Conservation (phyloP, 2,113 vertebrate species). For the Chrysemys picta region DNA sequence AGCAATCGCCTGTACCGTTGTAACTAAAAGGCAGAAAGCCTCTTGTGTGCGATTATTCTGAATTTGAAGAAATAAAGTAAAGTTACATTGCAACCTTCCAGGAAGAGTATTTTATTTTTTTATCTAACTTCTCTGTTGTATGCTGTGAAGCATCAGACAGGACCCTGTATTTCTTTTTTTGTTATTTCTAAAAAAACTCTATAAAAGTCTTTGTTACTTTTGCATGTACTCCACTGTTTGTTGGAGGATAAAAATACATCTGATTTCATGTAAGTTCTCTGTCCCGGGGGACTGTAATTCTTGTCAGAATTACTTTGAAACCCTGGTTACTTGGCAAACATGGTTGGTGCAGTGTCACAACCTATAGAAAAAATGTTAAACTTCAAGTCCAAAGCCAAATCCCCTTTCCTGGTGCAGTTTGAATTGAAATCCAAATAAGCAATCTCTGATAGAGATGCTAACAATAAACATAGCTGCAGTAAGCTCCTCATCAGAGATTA, state of each 20-base stretch:
- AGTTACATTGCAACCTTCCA: background rate
- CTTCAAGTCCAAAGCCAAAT: slow-evolving; percentile 19
- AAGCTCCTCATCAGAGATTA: slow-evolving; percentile 36
- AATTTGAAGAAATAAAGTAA: background rate
- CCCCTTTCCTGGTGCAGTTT: slow-evolving; percentile 28
- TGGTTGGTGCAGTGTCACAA: rapidly evolving
- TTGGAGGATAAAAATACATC: background rate
- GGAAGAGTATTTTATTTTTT: background rate
- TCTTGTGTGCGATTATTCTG: background rate
- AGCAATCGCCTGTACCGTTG: background rate
- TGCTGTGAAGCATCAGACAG: background rate
- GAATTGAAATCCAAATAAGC: background rate
- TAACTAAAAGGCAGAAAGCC: background rate
- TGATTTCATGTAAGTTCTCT: background rate
- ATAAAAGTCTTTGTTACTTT: background rate
- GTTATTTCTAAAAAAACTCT: background rate
- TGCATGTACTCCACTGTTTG: background rate
- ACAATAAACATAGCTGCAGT: slow-evolving; percentile 40
- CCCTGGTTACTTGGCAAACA: background rate
- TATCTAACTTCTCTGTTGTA: background rate
- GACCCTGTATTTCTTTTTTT: background rate
- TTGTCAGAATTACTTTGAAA: background rate
- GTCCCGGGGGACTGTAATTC: background rate
- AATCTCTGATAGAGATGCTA: slow-evolving; percentile 36
- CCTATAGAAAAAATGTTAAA: background rate